Evolutionary conservation across 2,113 vertebrate species (phyloP).

Genomic region (Silurus meridionalis): DNA sequence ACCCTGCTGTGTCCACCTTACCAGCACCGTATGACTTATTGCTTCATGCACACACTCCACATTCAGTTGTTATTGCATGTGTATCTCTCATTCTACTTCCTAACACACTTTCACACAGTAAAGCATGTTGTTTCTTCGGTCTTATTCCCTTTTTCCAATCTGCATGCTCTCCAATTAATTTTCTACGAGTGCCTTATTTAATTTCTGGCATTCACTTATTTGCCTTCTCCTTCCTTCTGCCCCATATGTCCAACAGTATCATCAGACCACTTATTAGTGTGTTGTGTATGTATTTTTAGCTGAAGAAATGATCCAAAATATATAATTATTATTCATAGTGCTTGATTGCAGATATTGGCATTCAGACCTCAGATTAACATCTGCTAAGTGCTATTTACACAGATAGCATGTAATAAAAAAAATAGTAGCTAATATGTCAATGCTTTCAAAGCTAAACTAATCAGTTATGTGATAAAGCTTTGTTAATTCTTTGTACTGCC

Average conservation of each 20-base stretch:
- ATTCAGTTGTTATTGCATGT: neutral
- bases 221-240: neutral
- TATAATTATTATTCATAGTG: neutral
- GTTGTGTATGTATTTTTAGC: constrained; percentile 3
- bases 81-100: constrained; percentile 26
- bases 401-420: neutral
- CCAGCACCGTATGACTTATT: constrained; percentile 6
- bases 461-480: neutral
- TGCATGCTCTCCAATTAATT: constrained; percentile 1
- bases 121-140: neutral
- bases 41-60: neutral
- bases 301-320: neutral
- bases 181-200: constrained; percentile 12
- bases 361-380: neutral
- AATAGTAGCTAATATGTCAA: neutral
- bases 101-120: constrained; percentile 22
- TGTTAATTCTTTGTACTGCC: neutral
- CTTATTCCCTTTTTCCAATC: neutral
- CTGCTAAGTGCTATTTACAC: neutral
- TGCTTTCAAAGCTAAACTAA: neutral
- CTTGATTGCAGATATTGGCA: neutral
- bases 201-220: neutral
- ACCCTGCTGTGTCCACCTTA: neutral
- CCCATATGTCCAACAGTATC: neutral
- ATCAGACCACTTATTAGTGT: neutral